A percentile compares a stretch with the other conserved stretches of the same genome.
These are phyloP conservation scores for Drosophila austrosaltans DNA, from an alignment of 2,888 invertebrate species.

Conservation along the genomic window DNA sequence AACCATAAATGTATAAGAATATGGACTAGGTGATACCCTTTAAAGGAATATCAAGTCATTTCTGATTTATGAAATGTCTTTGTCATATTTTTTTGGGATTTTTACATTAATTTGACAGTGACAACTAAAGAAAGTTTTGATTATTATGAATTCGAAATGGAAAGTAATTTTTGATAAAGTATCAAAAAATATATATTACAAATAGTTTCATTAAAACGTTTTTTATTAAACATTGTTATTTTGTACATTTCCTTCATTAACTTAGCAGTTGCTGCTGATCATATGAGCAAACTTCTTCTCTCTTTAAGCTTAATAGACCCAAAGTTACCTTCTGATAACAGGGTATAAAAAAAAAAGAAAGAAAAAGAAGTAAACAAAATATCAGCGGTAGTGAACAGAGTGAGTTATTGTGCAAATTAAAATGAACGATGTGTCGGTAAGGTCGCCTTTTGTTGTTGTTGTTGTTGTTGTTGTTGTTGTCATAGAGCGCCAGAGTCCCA, in stretches of 20 bases:
- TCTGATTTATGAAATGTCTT: background rate
- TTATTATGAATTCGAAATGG: too few species aligned
- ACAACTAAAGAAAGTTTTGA: too few species aligned
- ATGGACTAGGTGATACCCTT: background rate
- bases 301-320: background rate
- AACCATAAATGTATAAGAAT: background rate
- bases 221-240: too few species aligned
- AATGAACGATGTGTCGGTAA: conserved; percentile 80
- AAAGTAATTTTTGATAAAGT: too few species aligned
- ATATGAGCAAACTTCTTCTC: too few species aligned
- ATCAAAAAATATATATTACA: too few species aligned
- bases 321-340: background rate
- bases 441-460: conserved; percentile 68
- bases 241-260: too few species aligned
- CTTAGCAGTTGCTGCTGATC: too few species aligned
- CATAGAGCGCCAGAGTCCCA: conserved; percentile 49
- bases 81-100: too few species aligned
- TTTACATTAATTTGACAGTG: too few species aligned
- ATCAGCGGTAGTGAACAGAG: conserved; percentile 23
- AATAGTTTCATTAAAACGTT: too few species aligned
- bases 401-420: conserved; percentile 78
- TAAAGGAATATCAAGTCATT: background rate
- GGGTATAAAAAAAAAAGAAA: background rate
- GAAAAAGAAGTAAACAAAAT: conserved; percentile 8
- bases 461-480: conserved; percentile 62